Conservation (phyloP, 23 tunicate genomes). For the Ascidia mentula region DNA sequence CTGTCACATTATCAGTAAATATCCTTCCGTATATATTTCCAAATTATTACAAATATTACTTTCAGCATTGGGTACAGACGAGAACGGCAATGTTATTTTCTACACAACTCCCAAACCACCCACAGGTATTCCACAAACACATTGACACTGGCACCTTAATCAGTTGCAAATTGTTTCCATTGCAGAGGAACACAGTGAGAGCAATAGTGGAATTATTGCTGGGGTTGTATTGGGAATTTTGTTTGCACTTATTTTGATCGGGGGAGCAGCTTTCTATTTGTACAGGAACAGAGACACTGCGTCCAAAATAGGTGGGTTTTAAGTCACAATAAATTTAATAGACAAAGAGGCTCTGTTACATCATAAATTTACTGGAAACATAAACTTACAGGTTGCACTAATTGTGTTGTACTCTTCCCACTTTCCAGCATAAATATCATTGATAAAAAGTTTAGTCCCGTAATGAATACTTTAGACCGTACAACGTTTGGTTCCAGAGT, state of each 20-base stretch:
- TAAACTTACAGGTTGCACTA: no score
- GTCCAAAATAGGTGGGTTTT: slow-evolving; percentile 57
- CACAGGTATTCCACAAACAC: not conserved
- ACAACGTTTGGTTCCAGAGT: no score
- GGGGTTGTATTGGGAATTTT: slow-evolving; percentile 74
- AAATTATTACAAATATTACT: no score
- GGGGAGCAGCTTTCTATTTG: slow-evolving; percentile 48
- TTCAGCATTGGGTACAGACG: slow-evolving; percentile 68
- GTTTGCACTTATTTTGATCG: slow-evolving; percentile 28
- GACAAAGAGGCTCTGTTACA: no score
- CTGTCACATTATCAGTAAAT: no score
- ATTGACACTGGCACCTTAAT: not conserved
- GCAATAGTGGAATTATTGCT: slow-evolving; percentile 54
- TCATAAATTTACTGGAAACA: no score
- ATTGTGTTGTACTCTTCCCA: no score
- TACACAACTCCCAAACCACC: slow-evolving; percentile 45
- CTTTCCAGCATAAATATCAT: no score
- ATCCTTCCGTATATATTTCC: no score
- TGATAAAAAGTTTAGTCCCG: no score
- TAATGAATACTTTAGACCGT: no score
- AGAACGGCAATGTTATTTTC: slow-evolving; percentile 68
- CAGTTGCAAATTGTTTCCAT: not conserved
- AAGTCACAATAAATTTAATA: no score
- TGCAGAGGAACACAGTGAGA: not conserved
- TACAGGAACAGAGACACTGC: slow-evolving; percentile 21